These are phyloP conservation scores for Helicoverpa assulta DNA, from an alignment of 2,888 invertebrate genomes.

Conservation along the genomic window DNA sequence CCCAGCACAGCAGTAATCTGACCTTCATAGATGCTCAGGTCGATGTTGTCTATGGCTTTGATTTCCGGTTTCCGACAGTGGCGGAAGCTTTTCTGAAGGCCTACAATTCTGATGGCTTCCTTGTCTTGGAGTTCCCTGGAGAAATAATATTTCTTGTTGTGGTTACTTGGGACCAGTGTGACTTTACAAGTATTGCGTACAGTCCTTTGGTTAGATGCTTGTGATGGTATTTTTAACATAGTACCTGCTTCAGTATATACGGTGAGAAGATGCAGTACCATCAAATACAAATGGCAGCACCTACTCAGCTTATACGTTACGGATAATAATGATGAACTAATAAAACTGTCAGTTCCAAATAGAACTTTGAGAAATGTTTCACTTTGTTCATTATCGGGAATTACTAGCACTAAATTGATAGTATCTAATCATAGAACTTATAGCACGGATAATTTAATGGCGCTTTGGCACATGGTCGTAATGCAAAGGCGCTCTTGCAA, in stretches of 20 bases:
- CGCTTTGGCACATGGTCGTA: slow-evolving; percentile 44
- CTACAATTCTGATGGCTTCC: slow-evolving; percentile 94
- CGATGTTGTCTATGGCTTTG: slow-evolving; percentile 94
- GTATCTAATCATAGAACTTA: slow-evolving; percentile 23
- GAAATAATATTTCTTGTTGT: not conserved
- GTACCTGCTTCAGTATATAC: too few species aligned
- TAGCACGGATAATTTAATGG: slow-evolving; percentile 37
- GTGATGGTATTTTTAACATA: not conserved
- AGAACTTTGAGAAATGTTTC: slow-evolving; percentile 6
- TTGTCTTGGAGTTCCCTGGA: slow-evolving; percentile 92
- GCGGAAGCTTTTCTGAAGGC: slow-evolving; percentile 93
- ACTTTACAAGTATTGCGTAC: not conserved
- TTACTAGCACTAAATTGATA: slow-evolving; percentile 20
- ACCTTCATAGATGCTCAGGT: slow-evolving; percentile 95
- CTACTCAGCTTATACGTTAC: too few species aligned
- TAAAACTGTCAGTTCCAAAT: slow-evolving; percentile 3
- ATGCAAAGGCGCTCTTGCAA: slow-evolving; percentile 26
- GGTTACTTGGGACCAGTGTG: not conserved
- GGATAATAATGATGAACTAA: too few species aligned
- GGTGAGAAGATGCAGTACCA: too few species aligned
- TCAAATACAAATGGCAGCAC: too few species aligned
- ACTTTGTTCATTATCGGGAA: too few species aligned
- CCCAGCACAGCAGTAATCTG: slow-evolving; percentile 96
- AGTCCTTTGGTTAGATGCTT: not conserved
- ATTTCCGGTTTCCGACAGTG: slow-evolving; percentile 92